A percentile compares a stretch with the other conserved stretches of the same genome.
Conservation (phyloP, 2,113 vertebrate genomes). For the Spermophilus dauricus region DNA sequence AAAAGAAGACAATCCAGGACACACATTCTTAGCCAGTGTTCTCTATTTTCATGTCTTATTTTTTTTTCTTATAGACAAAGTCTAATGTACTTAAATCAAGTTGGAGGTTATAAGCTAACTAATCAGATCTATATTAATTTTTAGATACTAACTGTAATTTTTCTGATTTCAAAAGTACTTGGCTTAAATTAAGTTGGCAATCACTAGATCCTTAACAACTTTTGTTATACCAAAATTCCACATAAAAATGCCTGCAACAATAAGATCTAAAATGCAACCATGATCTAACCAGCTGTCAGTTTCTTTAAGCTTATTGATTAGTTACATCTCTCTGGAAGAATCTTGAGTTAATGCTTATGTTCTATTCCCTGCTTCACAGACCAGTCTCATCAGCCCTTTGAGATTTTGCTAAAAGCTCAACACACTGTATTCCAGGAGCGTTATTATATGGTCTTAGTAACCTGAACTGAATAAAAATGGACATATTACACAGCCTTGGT, state of each 20-base stretch:
- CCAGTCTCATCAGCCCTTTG: background rate
- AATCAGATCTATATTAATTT: background rate
- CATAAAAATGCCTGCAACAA: background rate
- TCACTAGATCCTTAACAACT: background rate
- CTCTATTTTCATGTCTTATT: background rate
- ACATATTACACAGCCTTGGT: conserved; percentile 74
- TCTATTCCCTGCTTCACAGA: background rate
- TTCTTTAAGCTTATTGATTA: background rate
- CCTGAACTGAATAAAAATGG: conserved; percentile 80
- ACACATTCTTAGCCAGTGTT: background rate
- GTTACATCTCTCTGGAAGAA: conserved; percentile 8
- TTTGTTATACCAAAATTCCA: background rate
- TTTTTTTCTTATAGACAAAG: background rate
- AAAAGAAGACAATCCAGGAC: background rate
- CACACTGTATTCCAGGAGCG: conserved; percentile 57
- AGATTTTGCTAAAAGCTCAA: conserved; percentile 74
- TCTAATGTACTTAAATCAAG: background rate
- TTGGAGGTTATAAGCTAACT: background rate
- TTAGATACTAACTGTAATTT: background rate
- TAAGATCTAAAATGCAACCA: background rate
- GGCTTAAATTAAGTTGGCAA: background rate
- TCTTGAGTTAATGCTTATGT: background rate
- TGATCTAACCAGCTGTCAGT: background rate
- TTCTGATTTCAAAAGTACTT: background rate
- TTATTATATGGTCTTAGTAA: conserved; percentile 66